Evolutionary conservation across 2,888 invertebrate genomes (phyloP).

Genomic region (Pristionchus japonicus): DNA sequence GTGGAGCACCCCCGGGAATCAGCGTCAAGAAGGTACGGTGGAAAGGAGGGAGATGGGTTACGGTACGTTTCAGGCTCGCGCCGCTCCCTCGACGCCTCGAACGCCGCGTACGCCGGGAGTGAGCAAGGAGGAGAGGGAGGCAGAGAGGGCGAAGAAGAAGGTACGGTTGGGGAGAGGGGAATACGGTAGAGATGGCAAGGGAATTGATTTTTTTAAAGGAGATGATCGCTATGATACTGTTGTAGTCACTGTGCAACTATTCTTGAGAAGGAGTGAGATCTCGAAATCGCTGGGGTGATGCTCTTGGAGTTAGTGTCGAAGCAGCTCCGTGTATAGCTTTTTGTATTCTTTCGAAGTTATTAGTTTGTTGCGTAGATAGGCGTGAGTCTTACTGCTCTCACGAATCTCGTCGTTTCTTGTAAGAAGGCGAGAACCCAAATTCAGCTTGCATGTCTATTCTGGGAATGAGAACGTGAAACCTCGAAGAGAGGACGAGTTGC

Average conservation of each 20-base stretch:
- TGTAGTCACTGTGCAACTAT: no score
- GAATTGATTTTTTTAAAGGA: background rate
- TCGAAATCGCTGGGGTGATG: no score
- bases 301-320: no score
- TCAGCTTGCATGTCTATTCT: background rate
- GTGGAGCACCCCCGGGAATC: background rate
- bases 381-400: no score
- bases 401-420: background rate
- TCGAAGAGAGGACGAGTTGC: background rate
- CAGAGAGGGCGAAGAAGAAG: slow-evolving; percentile 33
- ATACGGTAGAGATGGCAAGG: background rate
- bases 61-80: background rate
- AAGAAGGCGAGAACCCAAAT: background rate
- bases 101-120: background rate
- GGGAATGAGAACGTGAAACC: background rate
- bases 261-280: background rate
- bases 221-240: no score
- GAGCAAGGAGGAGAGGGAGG: slow-evolving; percentile 44
- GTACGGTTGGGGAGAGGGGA: background rate
- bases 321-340: no score
- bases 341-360: no score
- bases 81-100: background rate
- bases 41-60: background rate
- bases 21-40: background rate
- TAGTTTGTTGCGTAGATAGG: no score